These are phyloP conservation scores for Brachyptera risi DNA, from an alignment of 2,888 invertebrate species.

Conservation along the genomic window DNA sequence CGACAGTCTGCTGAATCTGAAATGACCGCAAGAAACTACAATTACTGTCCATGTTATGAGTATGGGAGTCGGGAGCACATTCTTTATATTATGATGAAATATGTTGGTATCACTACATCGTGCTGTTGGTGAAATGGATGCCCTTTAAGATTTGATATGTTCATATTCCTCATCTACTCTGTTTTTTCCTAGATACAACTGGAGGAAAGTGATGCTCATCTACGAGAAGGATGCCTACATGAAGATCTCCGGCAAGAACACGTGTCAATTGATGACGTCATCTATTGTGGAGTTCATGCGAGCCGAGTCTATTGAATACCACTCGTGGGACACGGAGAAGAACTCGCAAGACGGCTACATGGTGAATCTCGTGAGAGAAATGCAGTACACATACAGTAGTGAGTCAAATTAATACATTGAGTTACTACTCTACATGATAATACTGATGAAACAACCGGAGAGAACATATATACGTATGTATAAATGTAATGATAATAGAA, in stretches of 20 bases:
- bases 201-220: slow-evolving; percentile 67
- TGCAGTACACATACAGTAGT: slow-evolving; percentile 54
- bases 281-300: slow-evolving; percentile 61
- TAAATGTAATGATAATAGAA: too few species aligned
- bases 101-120: too few species aligned
- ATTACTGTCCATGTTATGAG: too few species aligned
- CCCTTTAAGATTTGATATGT: too few species aligned
- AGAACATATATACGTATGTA: too few species aligned
- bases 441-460: not conserved
- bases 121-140: too few species aligned
- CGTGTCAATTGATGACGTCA: slow-evolving; percentile 73
- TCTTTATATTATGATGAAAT: too few species aligned
- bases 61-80: too few species aligned
- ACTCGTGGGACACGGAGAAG: slow-evolving; percentile 57
- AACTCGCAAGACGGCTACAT: slow-evolving; percentile 57
- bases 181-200: slow-evolving; percentile 61
- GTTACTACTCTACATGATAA: not conserved
- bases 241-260: slow-evolving; percentile 62
- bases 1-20: too few species aligned
- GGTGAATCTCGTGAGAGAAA: slow-evolving; percentile 60
- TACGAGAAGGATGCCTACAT: slow-evolving; percentile 70
- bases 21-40: too few species aligned
- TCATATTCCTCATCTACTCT: too few species aligned
- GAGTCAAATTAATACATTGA: too few species aligned
- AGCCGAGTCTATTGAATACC: slow-evolving; percentile 46